These are phyloP conservation scores for Leptinotarsa rubiginosa DNA, from an alignment of 2,888 invertebrate species.

Conservation along the genomic window DNA sequence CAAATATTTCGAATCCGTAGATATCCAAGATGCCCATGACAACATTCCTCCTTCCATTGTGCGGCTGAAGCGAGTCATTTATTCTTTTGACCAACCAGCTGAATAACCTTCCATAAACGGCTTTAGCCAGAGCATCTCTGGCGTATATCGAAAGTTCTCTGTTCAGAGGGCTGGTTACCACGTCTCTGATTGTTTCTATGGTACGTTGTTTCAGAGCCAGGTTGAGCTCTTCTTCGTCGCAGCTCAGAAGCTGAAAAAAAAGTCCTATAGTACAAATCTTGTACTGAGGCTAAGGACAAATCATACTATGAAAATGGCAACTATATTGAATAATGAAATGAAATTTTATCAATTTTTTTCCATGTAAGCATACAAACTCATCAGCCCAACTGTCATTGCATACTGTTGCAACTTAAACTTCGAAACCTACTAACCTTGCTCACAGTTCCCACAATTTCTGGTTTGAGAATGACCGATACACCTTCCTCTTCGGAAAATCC, in stretches of 20 bases:
- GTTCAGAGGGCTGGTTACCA: constrained; percentile 84
- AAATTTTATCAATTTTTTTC: too few relatives aligned
- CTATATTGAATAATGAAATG: too few relatives aligned
- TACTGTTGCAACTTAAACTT: neutral
- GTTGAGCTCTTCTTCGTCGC: constrained; percentile 74
- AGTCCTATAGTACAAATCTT: neutral
- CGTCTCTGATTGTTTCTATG: constrained; percentile 87
- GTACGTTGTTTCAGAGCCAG: constrained; percentile 85
- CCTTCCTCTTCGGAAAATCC: constrained; percentile 82
- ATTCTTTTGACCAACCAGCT: constrained; percentile 88
- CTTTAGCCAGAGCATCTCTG: constrained; percentile 90
- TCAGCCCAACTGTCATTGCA: too few relatives aligned
- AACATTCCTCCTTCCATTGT: constrained; percentile 70
- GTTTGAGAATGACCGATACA: constrained; percentile 75
- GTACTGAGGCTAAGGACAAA: too few relatives aligned
- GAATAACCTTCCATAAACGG: constrained; percentile 90
- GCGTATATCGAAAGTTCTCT: constrained; percentile 87
- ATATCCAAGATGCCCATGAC: constrained; percentile 94
- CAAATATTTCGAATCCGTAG: constrained; percentile 95
- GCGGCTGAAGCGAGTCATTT: constrained; percentile 79
- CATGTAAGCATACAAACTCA: too few relatives aligned
- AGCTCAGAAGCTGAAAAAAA: constrained; percentile 77
- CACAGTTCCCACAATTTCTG: constrained; percentile 74
- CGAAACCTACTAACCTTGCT: constrained; percentile 71
- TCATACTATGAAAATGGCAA: too few relatives aligned